A percentile compares a stretch with the other conserved stretches of the same genome.
Evolutionary conservation across 92 coral and sea anemone genomes (phyloP).

Genomic region (Virgularia gustaviana): DNA sequence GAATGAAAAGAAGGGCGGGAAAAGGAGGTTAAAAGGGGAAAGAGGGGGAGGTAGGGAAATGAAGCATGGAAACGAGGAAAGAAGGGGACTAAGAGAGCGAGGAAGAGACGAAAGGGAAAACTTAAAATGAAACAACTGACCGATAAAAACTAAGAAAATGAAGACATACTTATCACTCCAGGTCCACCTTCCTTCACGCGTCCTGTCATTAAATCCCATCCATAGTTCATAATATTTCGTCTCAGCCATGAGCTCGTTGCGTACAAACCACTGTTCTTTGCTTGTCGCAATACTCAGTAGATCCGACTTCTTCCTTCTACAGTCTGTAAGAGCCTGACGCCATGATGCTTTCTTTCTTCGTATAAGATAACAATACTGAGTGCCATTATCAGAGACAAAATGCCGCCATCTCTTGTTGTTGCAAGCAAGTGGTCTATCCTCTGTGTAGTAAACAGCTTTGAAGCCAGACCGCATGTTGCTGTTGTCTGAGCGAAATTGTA

Average conservation of each 20-base stretch:
- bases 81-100: background rate
- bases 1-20: background rate
- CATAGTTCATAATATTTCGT: constrained; percentile 61
- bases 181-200: constrained; percentile 72
- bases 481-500: constrained; percentile 16
- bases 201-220: constrained; percentile 76
- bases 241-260: constrained; percentile 61
- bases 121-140: background rate
- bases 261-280: constrained; percentile 75
- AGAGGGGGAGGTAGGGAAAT: background rate
- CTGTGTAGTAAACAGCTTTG: background rate
- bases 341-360: constrained; percentile 59
- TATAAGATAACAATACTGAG: constrained; percentile 65
- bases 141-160: background rate
- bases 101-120: background rate
- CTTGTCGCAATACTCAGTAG: constrained; percentile 61
- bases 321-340: constrained; percentile 62
- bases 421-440: background rate
- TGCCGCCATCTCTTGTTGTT: constrained; percentile 6
- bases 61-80: background rate
- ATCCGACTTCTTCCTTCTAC: constrained; percentile 61
- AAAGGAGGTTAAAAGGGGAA: background rate
- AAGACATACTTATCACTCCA: constrained; percentile 76
- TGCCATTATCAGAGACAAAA: constrained; percentile 20
- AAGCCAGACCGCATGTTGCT: background rate